These are phyloP conservation scores for Dendrocincla fuliginosa DNA, from an alignment of 2,797 vertebrate genomes.

Conservation along the genomic window DNA sequence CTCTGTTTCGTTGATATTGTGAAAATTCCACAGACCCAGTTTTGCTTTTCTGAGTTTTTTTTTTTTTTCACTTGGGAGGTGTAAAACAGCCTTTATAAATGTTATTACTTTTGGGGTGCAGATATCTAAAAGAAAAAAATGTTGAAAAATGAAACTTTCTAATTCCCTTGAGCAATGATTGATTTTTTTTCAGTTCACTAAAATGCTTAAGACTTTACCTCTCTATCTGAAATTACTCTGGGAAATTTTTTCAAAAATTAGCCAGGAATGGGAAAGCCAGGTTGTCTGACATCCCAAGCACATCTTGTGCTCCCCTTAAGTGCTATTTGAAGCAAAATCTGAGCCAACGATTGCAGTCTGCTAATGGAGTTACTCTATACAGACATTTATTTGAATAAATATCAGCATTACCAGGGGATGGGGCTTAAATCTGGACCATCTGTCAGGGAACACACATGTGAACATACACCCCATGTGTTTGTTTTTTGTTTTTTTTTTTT, in stretches of 20 bases:
- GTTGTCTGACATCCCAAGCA: background rate
- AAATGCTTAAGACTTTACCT: background rate
- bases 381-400: background rate
- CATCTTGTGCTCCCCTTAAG: background rate
- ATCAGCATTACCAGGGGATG: background rate
- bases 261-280: background rate
- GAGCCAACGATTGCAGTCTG: background rate
- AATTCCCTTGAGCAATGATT: background rate
- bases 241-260: conserved; percentile 21
- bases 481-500: background rate
- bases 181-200: background rate
- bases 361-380: background rate
- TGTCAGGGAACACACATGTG: background rate
- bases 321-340: background rate
- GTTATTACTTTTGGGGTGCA: background rate
- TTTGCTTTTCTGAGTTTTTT: background rate
- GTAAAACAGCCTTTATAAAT: background rate
- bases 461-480: rapidly evolving
- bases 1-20: background rate
- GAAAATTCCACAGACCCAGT: background rate
- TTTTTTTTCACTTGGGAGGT: background rate
- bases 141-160: background rate
- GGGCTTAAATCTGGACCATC: background rate
- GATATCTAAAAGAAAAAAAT: background rate
- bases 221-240: conserved; percentile 3